Conservation (phyloP, 1,140 invertebrate species). For the Tetraneura akinire region DNA sequence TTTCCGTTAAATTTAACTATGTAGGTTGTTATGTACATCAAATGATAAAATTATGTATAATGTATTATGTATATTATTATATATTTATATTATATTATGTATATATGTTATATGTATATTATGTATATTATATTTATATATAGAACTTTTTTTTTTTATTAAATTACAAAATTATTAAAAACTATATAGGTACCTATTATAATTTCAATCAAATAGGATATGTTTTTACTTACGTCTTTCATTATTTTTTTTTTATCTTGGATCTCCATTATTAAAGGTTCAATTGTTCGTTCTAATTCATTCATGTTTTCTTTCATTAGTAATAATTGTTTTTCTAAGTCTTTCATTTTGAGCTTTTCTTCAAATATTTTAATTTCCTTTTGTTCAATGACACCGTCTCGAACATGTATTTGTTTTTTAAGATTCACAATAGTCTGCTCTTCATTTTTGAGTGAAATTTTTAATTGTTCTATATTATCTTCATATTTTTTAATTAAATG, state of each 20-base stretch:
- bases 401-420: slow-evolving; percentile 75
- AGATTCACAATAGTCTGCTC: slow-evolving; percentile 76
- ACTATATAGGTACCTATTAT: too few species aligned
- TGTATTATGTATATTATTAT: too few species aligned
- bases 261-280: slow-evolving; percentile 78
- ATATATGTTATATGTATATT: too few species aligned
- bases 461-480: slow-evolving; percentile 70
- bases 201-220: too few species aligned
- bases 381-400: slow-evolving; percentile 77
- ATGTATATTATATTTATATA: too few species aligned
- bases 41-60: too few species aligned
- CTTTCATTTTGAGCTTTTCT: slow-evolving; percentile 80
- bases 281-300: slow-evolving; percentile 81
- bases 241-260: slow-evolving; percentile 78
- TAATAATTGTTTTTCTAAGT: slow-evolving; percentile 88
- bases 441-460: slow-evolving; percentile 69
- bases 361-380: slow-evolving; percentile 85
- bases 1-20: too few species aligned
- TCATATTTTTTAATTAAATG: slow-evolving; percentile 65
- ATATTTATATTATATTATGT: too few species aligned
- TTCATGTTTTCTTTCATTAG: slow-evolving; percentile 86
- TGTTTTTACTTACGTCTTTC: slow-evolving; percentile 65
- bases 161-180: too few species aligned
- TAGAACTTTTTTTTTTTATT: too few species aligned
- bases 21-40: too few species aligned